These are phyloP conservation scores for Mantis religiosa DNA, from an alignment of 2,888 invertebrate genomes.

Conservation along the genomic window DNA sequence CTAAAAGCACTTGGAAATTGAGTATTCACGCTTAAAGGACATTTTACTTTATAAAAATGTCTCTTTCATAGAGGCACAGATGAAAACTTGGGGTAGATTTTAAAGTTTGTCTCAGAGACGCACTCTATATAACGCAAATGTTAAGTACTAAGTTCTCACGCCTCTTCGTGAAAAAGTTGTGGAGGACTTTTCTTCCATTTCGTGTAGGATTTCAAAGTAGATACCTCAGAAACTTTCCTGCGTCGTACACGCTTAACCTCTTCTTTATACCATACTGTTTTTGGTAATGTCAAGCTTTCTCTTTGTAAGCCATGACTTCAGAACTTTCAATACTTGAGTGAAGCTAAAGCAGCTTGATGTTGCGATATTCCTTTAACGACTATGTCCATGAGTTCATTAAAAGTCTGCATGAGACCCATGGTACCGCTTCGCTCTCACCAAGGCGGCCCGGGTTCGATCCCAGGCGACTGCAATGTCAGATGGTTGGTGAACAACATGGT, in stretches of 20 bases:
- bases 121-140: background rate
- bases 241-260: background rate
- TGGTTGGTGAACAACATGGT: too few species aligned
- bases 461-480: too few species aligned
- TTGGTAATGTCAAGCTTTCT: background rate
- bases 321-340: background rate
- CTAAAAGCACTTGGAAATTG: too few species aligned
- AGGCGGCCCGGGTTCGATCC: too few species aligned
- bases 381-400: too few species aligned
- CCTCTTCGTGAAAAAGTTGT: background rate
- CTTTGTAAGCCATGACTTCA: background rate
- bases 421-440: too few species aligned
- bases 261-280: background rate
- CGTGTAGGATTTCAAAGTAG: background rate
- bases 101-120: background rate
- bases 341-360: background rate
- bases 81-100: background rate
- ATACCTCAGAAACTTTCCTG: background rate
- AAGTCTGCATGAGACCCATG: too few species aligned
- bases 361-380: too few species aligned
- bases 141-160: background rate
- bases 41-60: background rate
- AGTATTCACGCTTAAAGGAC: too few species aligned
- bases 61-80: background rate
- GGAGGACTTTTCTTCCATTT: background rate